phyloP scores from a whole-genome alignment of 2,888 invertebrate genomes.

The Nemurella pictetii region DNA sequence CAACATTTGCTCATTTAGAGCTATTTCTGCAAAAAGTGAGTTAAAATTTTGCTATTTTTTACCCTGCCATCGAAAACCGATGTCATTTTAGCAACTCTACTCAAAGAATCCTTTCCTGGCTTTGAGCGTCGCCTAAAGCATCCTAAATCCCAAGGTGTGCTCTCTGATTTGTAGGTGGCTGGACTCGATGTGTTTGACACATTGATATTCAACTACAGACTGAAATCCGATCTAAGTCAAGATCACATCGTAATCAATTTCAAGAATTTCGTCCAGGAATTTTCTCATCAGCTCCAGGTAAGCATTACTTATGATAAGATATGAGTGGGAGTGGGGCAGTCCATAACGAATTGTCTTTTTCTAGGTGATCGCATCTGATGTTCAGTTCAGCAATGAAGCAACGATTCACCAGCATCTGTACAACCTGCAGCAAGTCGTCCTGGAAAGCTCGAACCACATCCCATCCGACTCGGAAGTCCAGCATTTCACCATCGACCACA shows the following conservation, averaged over 20 bases:
- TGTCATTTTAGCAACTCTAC: too few relatives aligned
- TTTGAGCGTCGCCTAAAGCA: background rate
- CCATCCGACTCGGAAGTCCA: background rate
- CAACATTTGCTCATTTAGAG: conserved; percentile 37
- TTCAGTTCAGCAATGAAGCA: background rate
- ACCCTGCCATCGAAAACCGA: too few relatives aligned
- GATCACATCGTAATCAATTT: conserved; percentile 37
- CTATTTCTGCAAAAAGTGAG: conserved; percentile 37
- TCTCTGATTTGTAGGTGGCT: too few relatives aligned
- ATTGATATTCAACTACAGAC: conserved; percentile 41
- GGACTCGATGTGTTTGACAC: conserved; percentile 42
- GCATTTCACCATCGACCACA: background rate
- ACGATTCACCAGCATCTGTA: background rate
- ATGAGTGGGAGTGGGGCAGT: background rate
- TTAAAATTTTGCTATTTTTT: background rate
- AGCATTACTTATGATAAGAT: background rate
- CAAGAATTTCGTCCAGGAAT: conserved; percentile 36
- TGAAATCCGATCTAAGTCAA: conserved; percentile 35
- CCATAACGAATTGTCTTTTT: background rate
- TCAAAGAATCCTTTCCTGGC: too few relatives aligned
- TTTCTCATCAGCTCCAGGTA: conserved; percentile 39
- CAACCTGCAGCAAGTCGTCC: background rate
- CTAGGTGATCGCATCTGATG: background rate
- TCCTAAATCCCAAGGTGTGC: too few relatives aligned
- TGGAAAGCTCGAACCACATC: background rate